Percentiles rank a stretch among this genome's conserved stretches.
Evolutionary conservation across 2,113 vertebrate genomes (phyloP).

Genomic region (Aplodontia rufa): DNA sequence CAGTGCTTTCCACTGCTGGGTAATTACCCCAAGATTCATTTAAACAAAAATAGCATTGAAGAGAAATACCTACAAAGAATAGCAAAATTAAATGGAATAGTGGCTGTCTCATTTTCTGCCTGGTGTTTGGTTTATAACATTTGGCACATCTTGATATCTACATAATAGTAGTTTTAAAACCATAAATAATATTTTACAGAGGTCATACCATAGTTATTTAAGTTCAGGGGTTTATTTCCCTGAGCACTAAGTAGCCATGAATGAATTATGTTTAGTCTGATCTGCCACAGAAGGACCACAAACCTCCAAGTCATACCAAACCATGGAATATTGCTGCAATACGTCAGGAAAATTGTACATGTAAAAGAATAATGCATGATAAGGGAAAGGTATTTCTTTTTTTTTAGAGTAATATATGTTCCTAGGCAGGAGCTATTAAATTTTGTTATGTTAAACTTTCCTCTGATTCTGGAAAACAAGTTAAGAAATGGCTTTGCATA

Average conservation of each 20-base stretch:
- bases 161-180: conserved; percentile 84
- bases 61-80: conserved; percentile 77
- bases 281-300: conserved; percentile 85
- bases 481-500: conserved; percentile 54
- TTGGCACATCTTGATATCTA: conserved; percentile 84
- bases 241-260: conserved; percentile 86
- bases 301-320: conserved; percentile 85
- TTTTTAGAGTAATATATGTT: conserved; percentile 82
- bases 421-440: conserved; percentile 81
- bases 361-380: conserved; percentile 84
- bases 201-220: conserved; percentile 86
- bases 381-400: conserved; percentile 83
- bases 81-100: conserved; percentile 66
- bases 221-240: conserved; percentile 87
- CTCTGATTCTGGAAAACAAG: conserved; percentile 77
- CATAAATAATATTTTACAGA: conserved; percentile 88
- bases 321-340: conserved; percentile 83
- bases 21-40: conserved; percentile 75
- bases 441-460: conserved; percentile 76
- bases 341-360: conserved; percentile 82
- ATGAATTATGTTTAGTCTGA: conserved; percentile 88
- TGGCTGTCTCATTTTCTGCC: conserved; percentile 78
- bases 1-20: conserved; percentile 40
- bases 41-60: conserved; percentile 71
- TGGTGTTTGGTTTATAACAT: conserved; percentile 83